A percentile compares a stretch with the other conserved stretches of the same genome.
Evolutionary conservation across 1,140 invertebrate species (phyloP).

Genomic region (Cotesia vestalis): DNA sequence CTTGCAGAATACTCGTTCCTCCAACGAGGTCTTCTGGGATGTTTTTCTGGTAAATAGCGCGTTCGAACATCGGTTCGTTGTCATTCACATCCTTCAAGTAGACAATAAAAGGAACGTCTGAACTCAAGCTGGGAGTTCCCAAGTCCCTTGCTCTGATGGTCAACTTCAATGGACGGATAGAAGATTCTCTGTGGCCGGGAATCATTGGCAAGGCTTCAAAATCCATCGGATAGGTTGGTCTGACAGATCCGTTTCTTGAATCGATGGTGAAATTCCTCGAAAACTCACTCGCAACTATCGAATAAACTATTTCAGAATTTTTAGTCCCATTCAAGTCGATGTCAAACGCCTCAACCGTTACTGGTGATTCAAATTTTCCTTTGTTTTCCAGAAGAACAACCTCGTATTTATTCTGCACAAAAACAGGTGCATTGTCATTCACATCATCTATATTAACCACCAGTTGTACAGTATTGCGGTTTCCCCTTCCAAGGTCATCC

Average conservation of each 20-base stretch:
- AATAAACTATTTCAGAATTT: conserved; percentile 86
- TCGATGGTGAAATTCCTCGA: conserved; percentile 85
- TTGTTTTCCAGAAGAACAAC: conserved; percentile 85
- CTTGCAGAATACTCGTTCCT: conserved; percentile 81
- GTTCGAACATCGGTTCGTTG: conserved; percentile 82
- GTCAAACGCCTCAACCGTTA: conserved; percentile 84
- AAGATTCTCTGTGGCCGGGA: conserved; percentile 66
- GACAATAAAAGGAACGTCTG: conserved; percentile 78
- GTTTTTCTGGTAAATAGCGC: conserved; percentile 75
- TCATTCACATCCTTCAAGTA: conserved; percentile 91
- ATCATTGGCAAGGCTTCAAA: conserved; percentile 76
- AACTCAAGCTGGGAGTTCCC: conserved; percentile 79
- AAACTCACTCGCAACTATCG: conserved; percentile 79
- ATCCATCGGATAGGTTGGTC: conserved; percentile 75
- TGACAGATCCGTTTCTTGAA: conserved; percentile 75
- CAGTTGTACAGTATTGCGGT: conserved; percentile 87
- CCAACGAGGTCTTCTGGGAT: conserved; percentile 84
- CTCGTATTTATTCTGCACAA: conserved; percentile 85
- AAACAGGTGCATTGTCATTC: conserved; percentile 87
- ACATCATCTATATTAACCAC: conserved; percentile 87
- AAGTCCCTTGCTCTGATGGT: conserved; percentile 82
- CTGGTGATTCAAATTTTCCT: conserved; percentile 77
- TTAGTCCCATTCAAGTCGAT: conserved; percentile 87
- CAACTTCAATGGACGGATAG: conserved; percentile 76
- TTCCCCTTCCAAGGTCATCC: conserved; percentile 86